Base-by-base conservation (phyloP, 2,888 invertebrate species). In the Sarcophaga subvicina region DNA sequence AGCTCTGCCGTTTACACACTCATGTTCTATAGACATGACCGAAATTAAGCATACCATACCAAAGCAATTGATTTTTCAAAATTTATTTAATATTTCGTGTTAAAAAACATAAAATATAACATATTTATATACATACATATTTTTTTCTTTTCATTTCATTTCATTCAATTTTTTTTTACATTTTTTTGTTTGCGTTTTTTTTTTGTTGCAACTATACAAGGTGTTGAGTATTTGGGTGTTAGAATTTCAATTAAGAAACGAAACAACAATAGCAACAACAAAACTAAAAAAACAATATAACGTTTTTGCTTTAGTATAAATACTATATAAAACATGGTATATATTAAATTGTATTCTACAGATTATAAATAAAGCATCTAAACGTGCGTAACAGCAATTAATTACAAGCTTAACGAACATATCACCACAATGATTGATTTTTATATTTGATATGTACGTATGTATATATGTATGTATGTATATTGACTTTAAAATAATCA, bases 371-470 rank as follows among this genome's bases (percentile, higher is more conserved):
- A 76, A 27, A 76, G 47, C 73, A 80, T 62, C 71, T 83, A 64
- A 77, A 82, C 80, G 86, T 79, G 81, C 80, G 83, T 86, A 86
- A 84, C 88, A 84, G 27, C 86, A 86, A 88, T 86, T 88, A 88
- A 88, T 88, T 86, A 84, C 73, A 88, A 84, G 83, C 88, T 82
- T 83, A 88, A 81, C 87, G 76, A 84, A 87, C 81, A 84, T 72
- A 83, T 83, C 83, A 83, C 77, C 77, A 63, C 78, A 72, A 78
- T 84, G 87, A 87, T 87, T 87, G 84, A 87, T 87, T 84, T 87
- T 82, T 79, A 69, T 82, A 59, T 73, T 64, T 49, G 11, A 54
- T 14, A 14, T 54, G 4, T 54, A 27, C 12, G 60, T 67, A 54
- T 59, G 69, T 45, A 77, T 5, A 59, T n/a, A 63, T 27, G 80